Conservation (phyloP, 2,113 vertebrate genomes). For the Rhinogobius similis region DNA sequence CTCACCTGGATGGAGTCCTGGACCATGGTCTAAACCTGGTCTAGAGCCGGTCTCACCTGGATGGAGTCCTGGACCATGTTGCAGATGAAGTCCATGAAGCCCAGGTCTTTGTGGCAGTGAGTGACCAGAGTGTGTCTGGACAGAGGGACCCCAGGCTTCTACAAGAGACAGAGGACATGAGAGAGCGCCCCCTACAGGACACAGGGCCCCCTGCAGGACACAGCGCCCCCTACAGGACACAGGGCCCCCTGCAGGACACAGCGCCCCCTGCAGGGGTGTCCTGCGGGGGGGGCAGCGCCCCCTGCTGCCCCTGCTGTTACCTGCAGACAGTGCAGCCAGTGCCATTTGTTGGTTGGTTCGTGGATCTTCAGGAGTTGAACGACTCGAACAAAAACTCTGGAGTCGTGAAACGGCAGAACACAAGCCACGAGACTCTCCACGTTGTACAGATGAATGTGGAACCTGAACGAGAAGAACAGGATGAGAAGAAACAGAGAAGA, state of each 20-base stretch:
- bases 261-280: neutral
- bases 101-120: conserved; percentile 91
- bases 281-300: neutral
- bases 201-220: neutral
- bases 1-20: too few species aligned
- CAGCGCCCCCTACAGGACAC: neutral
- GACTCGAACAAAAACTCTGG: conserved; percentile 90
- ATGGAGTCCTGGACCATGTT: conserved; percentile 85
- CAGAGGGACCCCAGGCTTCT: conserved; percentile 92
- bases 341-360: conserved; percentile 86
- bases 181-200: neutral
- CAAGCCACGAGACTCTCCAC: conserved; percentile 88
- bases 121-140: conserved; percentile 87
- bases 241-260: neutral
- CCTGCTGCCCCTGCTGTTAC: conserved; percentile 61
- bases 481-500: too few species aligned
- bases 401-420: conserved; percentile 91
- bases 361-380: conserved; percentile 88
- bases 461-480: conserved; percentile 76
- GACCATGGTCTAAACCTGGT: neutral
- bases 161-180: neutral
- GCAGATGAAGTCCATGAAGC: conserved; percentile 98
- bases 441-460: conserved; percentile 95
- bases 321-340: conserved; percentile 91
- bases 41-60: conserved; percentile 75